These are phyloP conservation scores for Catharus fuscescens DNA, from an alignment of 2,113 vertebrate genomes.

Conservation along the genomic window DNA sequence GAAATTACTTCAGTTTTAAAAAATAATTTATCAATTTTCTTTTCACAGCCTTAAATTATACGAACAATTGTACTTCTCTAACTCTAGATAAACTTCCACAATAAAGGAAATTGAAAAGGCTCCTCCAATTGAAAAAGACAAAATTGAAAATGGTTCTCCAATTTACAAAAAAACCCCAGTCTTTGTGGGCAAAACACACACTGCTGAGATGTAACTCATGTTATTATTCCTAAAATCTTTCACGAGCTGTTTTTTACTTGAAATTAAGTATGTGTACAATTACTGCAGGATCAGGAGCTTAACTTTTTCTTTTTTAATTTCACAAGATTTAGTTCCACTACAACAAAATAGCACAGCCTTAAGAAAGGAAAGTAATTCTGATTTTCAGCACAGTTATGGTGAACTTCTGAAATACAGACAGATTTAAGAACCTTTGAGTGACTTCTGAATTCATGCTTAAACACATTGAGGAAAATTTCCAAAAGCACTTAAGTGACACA, in stretches of 20 bases:
- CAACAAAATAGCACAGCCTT: background rate
- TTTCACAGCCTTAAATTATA: background rate
- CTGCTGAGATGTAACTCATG: background rate
- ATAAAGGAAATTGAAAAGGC: background rate
- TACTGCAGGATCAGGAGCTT: background rate
- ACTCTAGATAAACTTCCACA: background rate
- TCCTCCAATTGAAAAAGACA: background rate
- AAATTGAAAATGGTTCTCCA: background rate
- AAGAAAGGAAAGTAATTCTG: background rate
- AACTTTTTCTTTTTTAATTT: background rate
- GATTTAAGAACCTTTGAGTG: background rate
- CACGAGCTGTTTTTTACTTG: background rate
- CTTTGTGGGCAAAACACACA: background rate
- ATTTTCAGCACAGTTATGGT: background rate
- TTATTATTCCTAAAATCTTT: background rate
- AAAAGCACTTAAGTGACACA: background rate
- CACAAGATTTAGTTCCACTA: background rate
- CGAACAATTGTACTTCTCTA: background rate
- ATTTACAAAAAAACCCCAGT: background rate
- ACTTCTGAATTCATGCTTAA: background rate
- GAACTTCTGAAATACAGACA: background rate
- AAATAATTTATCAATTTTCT: background rate
- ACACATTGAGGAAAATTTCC: background rate
- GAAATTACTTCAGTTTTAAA: background rate
- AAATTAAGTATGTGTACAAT: background rate